Conservation (phyloP, 2,888 invertebrate genomes). For the Habroteleia sp. region DNA sequence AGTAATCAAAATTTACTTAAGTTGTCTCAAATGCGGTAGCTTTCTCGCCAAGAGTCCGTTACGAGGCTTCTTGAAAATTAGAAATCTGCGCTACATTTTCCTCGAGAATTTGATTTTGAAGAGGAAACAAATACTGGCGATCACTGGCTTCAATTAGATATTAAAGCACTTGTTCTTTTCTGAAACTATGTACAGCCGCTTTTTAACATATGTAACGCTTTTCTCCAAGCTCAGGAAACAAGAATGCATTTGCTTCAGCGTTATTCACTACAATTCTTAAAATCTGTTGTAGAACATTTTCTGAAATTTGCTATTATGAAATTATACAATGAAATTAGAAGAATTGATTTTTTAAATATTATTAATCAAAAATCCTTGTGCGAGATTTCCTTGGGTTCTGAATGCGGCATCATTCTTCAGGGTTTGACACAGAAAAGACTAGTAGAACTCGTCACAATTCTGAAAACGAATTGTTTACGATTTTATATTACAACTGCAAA, state of each 20-base stretch:
- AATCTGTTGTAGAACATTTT: background rate
- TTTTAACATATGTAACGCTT: conserved; percentile 7
- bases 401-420: background rate
- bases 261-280: background rate
- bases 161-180: conserved; percentile 45
- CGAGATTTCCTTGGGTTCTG: background rate
- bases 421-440: background rate
- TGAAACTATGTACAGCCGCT: conserved; percentile 39
- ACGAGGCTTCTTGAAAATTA: conserved; percentile 22
- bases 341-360: background rate
- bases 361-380: background rate
- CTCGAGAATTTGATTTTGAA: background rate
- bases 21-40: conserved; percentile 24
- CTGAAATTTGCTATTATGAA: background rate
- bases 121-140: conserved; percentile 2
- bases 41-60: conserved; percentile 4
- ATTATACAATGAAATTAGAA: background rate
- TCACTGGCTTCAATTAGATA: background rate
- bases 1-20: conserved; percentile 9
- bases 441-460: background rate
- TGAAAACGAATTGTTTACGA: background rate
- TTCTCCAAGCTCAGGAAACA: background rate
- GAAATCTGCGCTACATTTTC: conserved; percentile 9
- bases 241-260: background rate
- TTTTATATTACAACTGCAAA: background rate